Evolutionary conservation across 1,140 invertebrate genomes (phyloP).

Genomic region (Drosophila malerkotliana): DNA sequence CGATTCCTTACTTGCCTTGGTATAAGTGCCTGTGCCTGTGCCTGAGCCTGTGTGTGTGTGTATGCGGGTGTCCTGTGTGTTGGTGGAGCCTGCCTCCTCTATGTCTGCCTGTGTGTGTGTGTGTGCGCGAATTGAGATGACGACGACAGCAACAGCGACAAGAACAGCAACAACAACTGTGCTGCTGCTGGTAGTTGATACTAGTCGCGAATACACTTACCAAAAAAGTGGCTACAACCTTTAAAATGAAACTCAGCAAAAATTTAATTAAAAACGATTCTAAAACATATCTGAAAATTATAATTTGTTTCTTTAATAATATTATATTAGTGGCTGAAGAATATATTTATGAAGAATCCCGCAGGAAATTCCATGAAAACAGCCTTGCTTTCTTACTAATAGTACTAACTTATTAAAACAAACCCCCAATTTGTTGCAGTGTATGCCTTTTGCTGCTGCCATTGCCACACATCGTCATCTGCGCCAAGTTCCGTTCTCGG

Average conservation of each 20-base stretch:
- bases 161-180: conserved; percentile 20
- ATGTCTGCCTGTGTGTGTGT: conserved; percentile 22
- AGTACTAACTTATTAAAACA: too few species aligned
- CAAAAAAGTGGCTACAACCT: neutral
- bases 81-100: neutral
- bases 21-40: neutral
- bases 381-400: neutral
- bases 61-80: conserved; percentile 27
- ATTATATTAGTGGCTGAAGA: too few species aligned
- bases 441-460: conserved; percentile 57
- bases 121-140: conserved; percentile 75
- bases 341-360: too few species aligned
- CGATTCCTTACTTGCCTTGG: conserved; percentile 35
- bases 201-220: conserved; percentile 38
- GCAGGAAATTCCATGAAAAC: neutral
- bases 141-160: conserved; percentile 54
- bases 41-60: conserved; percentile 9
- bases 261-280: too few species aligned
- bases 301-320: too few species aligned
- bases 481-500: conserved; percentile 55
- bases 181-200: conserved; percentile 48
- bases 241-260: too few species aligned
- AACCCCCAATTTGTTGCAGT: conserved; percentile 18
- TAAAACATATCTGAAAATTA: too few species aligned
- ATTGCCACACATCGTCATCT: conserved; percentile 70